Evolutionary conservation across 2,113 vertebrate genomes (phyloP).

Genomic region (Antechinus flavipes): DNA sequence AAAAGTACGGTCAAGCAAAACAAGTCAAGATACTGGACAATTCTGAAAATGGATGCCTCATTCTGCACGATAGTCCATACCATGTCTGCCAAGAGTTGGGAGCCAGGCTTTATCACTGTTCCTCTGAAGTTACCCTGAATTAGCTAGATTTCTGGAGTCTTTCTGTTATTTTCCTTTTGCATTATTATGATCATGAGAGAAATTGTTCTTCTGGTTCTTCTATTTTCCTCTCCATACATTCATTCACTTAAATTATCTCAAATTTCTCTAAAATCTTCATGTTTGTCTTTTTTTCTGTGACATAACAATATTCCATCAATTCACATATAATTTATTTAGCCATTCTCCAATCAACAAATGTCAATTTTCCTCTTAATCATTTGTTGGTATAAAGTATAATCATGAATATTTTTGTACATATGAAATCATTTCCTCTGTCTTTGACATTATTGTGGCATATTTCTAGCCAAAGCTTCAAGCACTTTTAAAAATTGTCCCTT

Average conservation of each 20-base stretch:
- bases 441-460: background rate
- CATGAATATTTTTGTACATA: background rate
- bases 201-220: background rate
- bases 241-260: background rate
- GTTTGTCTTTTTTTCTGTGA: background rate
- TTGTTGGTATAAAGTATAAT: background rate
- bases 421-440: background rate
- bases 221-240: background rate
- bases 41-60: background rate
- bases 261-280: background rate
- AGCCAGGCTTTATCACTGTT: background rate
- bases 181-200: background rate
- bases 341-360: background rate
- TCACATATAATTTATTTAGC: background rate
- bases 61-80: background rate
- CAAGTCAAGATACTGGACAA: background rate
- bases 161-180: background rate
- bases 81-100: background rate
- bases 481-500: background rate
- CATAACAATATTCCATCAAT: background rate
- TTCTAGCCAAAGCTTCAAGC: background rate
- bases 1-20: background rate
- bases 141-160: background rate
- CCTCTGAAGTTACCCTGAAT: background rate
- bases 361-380: background rate